These are phyloP conservation scores for Ennomos erosarius DNA, from an alignment of 2,888 invertebrate species.

Conservation along the genomic window DNA sequence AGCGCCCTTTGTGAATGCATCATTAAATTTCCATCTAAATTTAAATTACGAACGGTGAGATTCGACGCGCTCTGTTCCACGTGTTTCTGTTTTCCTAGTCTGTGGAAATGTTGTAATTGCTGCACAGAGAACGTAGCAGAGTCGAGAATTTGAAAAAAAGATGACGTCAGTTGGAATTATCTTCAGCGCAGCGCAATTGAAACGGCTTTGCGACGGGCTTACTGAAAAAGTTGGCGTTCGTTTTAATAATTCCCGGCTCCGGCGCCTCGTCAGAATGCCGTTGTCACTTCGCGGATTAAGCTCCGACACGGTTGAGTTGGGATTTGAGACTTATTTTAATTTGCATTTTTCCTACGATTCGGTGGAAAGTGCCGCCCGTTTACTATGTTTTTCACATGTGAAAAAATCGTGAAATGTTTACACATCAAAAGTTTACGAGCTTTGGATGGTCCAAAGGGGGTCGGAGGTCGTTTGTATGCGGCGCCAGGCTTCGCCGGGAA, in stretches of 20 bases:
- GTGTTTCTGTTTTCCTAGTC: slow-evolving; percentile 84
- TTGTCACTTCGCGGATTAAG: slow-evolving; percentile 85
- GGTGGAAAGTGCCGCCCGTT: slow-evolving; percentile 61
- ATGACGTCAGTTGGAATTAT: slow-evolving; percentile 85
- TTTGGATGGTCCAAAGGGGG: slow-evolving; percentile 62
- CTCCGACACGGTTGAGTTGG: slow-evolving; percentile 84
- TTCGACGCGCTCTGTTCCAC: slow-evolving; percentile 78
- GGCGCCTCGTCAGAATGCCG: slow-evolving; percentile 86
- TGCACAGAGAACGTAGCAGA: slow-evolving; percentile 81
- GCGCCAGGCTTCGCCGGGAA: slow-evolving; percentile 70
- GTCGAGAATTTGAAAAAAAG: slow-evolving; percentile 84
- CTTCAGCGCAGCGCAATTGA: slow-evolving; percentile 85
- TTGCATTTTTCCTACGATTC: slow-evolving; percentile 78
- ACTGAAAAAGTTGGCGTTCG: slow-evolving; percentile 86
- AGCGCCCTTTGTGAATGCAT: slow-evolving; percentile 85
- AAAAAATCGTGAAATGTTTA: slow-evolving; percentile 57
- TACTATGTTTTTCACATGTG: slow-evolving; percentile 50
- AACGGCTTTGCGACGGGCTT: slow-evolving; percentile 85
- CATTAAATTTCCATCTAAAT: slow-evolving; percentile 86
- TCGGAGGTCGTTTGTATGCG: slow-evolving; percentile 76
- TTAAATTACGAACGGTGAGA: slow-evolving; percentile 82
- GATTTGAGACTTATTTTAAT: slow-evolving; percentile 84
- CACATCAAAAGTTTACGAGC: slow-evolving; percentile 66
- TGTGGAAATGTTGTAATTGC: slow-evolving; percentile 85
- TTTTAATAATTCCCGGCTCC: slow-evolving; percentile 85